These are phyloP conservation scores for Aradophagus sp. DNA, from an alignment of 1,140 invertebrate species.

Conservation along the genomic window DNA sequence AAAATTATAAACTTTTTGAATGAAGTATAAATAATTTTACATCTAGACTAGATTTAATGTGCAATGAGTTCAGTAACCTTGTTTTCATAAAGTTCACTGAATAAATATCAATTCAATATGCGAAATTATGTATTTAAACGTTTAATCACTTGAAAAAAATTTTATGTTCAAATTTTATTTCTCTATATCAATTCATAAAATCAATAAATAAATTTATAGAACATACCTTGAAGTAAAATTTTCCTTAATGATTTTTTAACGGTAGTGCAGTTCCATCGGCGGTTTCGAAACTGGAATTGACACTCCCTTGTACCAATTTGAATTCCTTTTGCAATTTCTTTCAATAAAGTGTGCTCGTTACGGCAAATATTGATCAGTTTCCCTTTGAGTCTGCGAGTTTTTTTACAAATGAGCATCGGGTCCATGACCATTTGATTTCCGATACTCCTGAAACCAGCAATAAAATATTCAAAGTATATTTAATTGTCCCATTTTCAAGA, in stretches of 20 bases:
- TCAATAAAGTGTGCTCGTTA: constrained; percentile 83
- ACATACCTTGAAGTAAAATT: constrained; percentile 86
- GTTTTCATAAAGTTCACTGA: no score
- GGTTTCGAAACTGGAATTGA: constrained; percentile 87
- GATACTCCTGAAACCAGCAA: constrained; percentile 80
- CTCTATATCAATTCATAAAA: no score
- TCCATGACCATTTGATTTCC: constrained; percentile 91
- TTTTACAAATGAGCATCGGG: constrained; percentile 89
- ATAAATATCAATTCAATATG: no score
- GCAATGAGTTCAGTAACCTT: no score
- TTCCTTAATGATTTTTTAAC: constrained; percentile 85
- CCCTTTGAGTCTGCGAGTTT: constrained; percentile 82
- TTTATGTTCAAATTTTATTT: no score
- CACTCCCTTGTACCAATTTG: constrained; percentile 87
- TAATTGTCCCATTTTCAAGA: no score
- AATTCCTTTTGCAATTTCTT: constrained; percentile 85
- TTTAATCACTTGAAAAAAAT: no score
- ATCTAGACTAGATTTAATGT: no score
- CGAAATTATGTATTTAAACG: no score
- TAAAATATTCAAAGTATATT: constrained; percentile 25
- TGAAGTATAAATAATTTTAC: no score
- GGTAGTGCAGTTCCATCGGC: constrained; percentile 90
- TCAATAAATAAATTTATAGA: no score
- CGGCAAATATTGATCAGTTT: constrained; percentile 86
- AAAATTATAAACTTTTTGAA: no score